A percentile compares a stretch with the other conserved stretches of the same genome.
These are phyloP conservation scores for Lepisosteus oculatus DNA, from an alignment of 2,113 vertebrate genomes.

Conservation along the genomic window DNA sequence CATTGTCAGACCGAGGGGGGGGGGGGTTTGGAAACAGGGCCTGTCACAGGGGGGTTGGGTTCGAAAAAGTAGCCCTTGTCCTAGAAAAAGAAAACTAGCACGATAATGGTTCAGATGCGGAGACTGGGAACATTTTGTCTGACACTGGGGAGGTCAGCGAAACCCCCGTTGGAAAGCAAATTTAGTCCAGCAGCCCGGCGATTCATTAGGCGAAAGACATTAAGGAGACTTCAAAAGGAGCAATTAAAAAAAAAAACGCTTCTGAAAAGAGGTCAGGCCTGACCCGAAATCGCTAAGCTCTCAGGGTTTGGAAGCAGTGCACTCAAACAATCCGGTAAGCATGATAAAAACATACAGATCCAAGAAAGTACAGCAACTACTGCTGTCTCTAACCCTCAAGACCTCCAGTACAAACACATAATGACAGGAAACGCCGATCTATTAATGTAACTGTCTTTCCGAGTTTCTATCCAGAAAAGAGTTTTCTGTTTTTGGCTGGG, in stretches of 20 bases:
- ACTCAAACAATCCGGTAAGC: too few species aligned
- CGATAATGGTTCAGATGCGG: constrained; percentile 26
- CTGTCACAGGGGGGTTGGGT: constrained; percentile 17
- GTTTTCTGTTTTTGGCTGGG: too few species aligned
- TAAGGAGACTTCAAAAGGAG: not conserved
- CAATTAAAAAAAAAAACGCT: not conserved
- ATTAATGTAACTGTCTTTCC: too few species aligned
- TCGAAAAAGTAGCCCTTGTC: constrained; percentile 34
- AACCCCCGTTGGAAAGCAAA: not conserved
- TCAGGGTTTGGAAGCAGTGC: too few species aligned
- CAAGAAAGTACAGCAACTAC: too few species aligned
- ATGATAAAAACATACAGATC: too few species aligned
- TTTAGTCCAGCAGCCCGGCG: not conserved
- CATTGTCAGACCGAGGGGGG: constrained; percentile 33
- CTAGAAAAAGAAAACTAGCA: constrained; percentile 28
- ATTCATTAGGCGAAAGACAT: not conserved
- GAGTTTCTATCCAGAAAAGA: too few species aligned
- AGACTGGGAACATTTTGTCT: constrained; percentile 18
- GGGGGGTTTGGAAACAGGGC: not conserved
- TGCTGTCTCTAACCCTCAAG: too few species aligned
- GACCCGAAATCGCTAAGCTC: not conserved
- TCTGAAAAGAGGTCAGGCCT: not conserved
- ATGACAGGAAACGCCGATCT: too few species aligned
- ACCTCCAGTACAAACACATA: too few species aligned
- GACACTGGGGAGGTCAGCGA: constrained; percentile 3